Evolutionary conservation across 2,888 invertebrate species (phyloP).

Genomic region (Rhagonycha lutea): DNA sequence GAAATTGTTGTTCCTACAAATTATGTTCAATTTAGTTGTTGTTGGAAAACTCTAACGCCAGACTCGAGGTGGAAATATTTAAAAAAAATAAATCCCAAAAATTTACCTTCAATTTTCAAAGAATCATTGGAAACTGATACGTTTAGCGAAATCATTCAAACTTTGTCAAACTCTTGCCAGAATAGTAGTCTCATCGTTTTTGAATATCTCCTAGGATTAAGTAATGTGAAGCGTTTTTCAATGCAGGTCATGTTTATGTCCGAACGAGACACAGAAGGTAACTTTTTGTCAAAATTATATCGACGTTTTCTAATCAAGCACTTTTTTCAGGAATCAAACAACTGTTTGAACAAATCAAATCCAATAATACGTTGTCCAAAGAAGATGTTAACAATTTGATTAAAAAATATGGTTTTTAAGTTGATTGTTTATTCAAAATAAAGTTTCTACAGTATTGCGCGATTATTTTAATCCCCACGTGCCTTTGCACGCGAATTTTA

Average conservation of each 20-base stretch:
- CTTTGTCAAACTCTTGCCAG: constrained; percentile 57
- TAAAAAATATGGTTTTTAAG: constrained; percentile 51
- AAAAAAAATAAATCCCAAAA: constrained; percentile 60
- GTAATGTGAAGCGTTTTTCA: constrained; percentile 66
- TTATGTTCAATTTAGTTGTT: constrained; percentile 67
- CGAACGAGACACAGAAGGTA: constrained; percentile 63
- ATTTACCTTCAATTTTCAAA: constrained; percentile 66
- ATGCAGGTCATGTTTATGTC: constrained; percentile 68
- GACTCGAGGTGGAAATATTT: constrained; percentile 62
- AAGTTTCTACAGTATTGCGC: not conserved
- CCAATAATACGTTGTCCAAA: constrained; percentile 39
- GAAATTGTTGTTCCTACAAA: constrained; percentile 60
- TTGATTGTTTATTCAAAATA: constrained; percentile 15
- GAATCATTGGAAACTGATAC: constrained; percentile 69
- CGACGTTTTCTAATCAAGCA: constrained; percentile 12
- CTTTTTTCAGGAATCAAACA: constrained; percentile 51
- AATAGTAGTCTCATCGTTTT: constrained; percentile 54
- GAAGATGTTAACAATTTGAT: constrained; percentile 48
- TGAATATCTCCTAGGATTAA: constrained; percentile 60
- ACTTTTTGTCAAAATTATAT: constrained; percentile 29
- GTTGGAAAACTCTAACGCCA: constrained; percentile 64
- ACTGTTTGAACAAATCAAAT: constrained; percentile 50
- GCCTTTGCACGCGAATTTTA: not conserved
- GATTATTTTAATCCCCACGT: not conserved
- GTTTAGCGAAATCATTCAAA: constrained; percentile 63